Conservation (phyloP, 2,797 vertebrate genomes). For the Eleutherodactylus coqui region DNA sequence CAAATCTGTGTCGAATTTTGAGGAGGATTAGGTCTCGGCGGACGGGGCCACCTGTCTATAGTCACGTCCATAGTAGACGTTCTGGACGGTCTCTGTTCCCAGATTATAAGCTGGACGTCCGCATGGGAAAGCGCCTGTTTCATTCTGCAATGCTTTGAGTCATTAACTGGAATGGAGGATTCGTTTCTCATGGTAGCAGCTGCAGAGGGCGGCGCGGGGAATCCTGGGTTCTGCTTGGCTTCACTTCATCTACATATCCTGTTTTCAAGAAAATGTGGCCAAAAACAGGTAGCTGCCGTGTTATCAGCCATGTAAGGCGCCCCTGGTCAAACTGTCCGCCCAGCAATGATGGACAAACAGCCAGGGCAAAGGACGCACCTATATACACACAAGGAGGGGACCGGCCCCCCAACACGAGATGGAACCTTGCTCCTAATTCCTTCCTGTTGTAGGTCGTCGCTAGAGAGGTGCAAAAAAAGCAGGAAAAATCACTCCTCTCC, state of each 20-base stretch:
- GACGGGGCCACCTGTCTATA: too few relatives aligned
- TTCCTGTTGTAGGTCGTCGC: not conserved
- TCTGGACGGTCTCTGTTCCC: conserved; percentile 5
- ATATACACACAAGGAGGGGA: not conserved
- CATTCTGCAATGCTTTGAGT: conserved; percentile 7
- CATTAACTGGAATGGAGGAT: conserved; percentile 19
- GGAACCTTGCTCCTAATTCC: conserved; percentile 20
- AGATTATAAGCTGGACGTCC: conserved; percentile 21
- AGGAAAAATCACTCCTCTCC: not conserved
- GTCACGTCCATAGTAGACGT: too few relatives aligned
- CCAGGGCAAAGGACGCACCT: conserved; percentile 16
- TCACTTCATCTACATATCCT: conserved; percentile 50
- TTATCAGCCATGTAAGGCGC: conserved; percentile 26
- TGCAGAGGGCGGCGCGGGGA: conserved; percentile 14
- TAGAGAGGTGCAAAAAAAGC: not conserved
- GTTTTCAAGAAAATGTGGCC: conserved; percentile 42
- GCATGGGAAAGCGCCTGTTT: conserved; percentile 19
- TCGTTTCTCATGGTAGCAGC: conserved; percentile 53
- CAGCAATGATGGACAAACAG: conserved; percentile 37
- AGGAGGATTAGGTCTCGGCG: too few relatives aligned
- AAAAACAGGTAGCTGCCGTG: conserved; percentile 47
- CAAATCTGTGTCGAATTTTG: too few relatives aligned
- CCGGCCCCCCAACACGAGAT: not conserved
- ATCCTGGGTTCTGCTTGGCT: conserved; percentile 43
- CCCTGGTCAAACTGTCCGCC: conserved; percentile 41